Conservation (phyloP, 2,888 invertebrate species). For the Exocentrus adspersus region DNA sequence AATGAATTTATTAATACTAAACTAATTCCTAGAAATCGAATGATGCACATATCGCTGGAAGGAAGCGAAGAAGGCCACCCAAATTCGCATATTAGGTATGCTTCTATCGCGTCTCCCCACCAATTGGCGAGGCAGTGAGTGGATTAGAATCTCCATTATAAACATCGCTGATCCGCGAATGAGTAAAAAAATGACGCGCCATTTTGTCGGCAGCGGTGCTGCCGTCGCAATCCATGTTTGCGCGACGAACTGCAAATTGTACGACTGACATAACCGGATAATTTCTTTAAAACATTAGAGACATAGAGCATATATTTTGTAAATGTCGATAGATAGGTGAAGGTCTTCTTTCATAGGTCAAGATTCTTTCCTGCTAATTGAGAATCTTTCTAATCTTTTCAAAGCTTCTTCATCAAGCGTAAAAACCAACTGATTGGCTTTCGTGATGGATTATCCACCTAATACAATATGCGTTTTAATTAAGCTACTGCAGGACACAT, state of each 20-base stretch:
- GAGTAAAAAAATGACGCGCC: constrained; percentile 54
- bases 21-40: constrained; percentile 10
- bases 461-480: no score
- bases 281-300: no score
- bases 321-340: no score
- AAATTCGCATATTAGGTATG: constrained; percentile 24
- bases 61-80: not conserved
- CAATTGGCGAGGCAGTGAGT: constrained; percentile 18
- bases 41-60: constrained; percentile 17
- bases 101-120: constrained; percentile 20
- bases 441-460: no score
- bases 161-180: constrained; percentile 47
- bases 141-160: constrained; percentile 42
- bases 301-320: no score
- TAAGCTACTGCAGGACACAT: not conserved
- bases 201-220: constrained; percentile 50
- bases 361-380: no score
- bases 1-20: no score
- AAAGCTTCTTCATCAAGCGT: no score
- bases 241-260: not conserved
- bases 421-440: no score
- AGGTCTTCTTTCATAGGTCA: no score
- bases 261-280: no score
- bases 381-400: no score
- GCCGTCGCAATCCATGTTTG: not conserved